These are phyloP conservation scores for Hypolimnas misippus DNA, from an alignment of 2,888 invertebrate species.

Conservation along the genomic window DNA sequence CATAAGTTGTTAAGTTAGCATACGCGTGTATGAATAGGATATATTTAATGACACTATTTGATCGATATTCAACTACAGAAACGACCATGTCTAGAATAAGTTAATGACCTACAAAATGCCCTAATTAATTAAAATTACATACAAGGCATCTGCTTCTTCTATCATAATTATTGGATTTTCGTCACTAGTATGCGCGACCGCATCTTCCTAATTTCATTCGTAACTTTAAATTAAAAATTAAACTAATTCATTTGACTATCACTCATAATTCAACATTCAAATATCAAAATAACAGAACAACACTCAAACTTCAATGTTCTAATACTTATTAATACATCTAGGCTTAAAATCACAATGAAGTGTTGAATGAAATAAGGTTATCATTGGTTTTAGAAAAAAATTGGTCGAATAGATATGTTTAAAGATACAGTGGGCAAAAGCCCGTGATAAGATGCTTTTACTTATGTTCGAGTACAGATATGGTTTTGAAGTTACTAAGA, in stretches of 20 bases:
- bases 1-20: conserved; percentile 56
- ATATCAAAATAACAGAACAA: conserved; percentile 63
- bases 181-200: conserved; percentile 84
- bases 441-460: conserved; percentile 62
- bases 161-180: conserved; percentile 83
- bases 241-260: conserved; percentile 82
- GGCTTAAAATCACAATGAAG: conserved; percentile 80
- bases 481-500: conserved; percentile 50
- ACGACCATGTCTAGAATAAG: conserved; percentile 79
- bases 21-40: conserved; percentile 52
- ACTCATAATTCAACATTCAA: conserved; percentile 73
- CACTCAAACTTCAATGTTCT: conserved; percentile 77
- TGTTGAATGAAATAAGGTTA: conserved; percentile 73
- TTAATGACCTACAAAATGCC: conserved; percentile 82
- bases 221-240: conserved; percentile 79
- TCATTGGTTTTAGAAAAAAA: conserved; percentile 76
- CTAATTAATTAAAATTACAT: conserved; percentile 79
- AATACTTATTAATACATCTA: conserved; percentile 84
- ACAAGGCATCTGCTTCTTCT: conserved; percentile 77
- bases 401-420: conserved; percentile 82
- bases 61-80: conserved; percentile 72
- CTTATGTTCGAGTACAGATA: conserved; percentile 70
- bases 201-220: conserved; percentile 81
- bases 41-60: conserved; percentile 70
- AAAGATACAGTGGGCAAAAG: conserved; percentile 62